A percentile compares a stretch with the other conserved stretches of the same genome.
Conservation (phyloP, 1,140 invertebrate genomes). For the Drosophila takahashii region DNA sequence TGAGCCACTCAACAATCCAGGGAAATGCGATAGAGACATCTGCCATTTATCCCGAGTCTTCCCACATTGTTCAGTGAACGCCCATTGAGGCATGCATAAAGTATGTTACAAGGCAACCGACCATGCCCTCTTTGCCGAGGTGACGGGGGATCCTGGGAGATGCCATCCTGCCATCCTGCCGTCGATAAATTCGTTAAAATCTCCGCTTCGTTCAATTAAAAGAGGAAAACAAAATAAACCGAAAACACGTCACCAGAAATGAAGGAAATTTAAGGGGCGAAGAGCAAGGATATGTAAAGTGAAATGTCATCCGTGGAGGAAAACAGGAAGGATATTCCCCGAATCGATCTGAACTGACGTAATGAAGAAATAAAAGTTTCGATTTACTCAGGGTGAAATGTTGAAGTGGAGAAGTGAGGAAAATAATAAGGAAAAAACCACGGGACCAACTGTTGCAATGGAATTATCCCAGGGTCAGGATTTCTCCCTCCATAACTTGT, state of each 20-base stretch:
- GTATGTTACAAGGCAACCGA: constrained; percentile 59
- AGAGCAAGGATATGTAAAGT: constrained; percentile 30
- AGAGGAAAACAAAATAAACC: constrained; percentile 23
- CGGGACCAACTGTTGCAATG: constrained; percentile 34
- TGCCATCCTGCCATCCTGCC: constrained; percentile 19
- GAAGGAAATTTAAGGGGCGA: constrained; percentile 26
- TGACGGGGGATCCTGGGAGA: constrained; percentile 9
- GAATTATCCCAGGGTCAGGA: constrained; percentile 15
- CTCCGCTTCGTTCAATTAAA: constrained; percentile 49
- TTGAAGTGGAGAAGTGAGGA: neutral
- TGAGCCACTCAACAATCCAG: constrained; percentile 24
- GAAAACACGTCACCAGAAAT: constrained; percentile 23
- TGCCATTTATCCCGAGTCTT: constrained; percentile 14
- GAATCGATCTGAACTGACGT: constrained; percentile 20
- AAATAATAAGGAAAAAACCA: neutral
- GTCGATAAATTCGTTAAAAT: constrained; percentile 58
- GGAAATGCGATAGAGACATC: constrained; percentile 53
- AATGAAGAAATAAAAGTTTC: constrained; percentile 42
- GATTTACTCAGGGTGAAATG: constrained; percentile 5
- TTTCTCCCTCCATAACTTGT: constrained; percentile 1
- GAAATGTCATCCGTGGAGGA: constrained; percentile 36
- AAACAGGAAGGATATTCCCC: constrained; percentile 7
- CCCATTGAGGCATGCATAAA: constrained; percentile 63
- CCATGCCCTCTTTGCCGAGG: constrained; percentile 22
- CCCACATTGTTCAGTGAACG: constrained; percentile 51